Evolutionary conservation across 2,113 vertebrate genomes (phyloP), one percentile per base, ranked within the genome.

Genomic region (Oreochromis tanganicae): DNA sequence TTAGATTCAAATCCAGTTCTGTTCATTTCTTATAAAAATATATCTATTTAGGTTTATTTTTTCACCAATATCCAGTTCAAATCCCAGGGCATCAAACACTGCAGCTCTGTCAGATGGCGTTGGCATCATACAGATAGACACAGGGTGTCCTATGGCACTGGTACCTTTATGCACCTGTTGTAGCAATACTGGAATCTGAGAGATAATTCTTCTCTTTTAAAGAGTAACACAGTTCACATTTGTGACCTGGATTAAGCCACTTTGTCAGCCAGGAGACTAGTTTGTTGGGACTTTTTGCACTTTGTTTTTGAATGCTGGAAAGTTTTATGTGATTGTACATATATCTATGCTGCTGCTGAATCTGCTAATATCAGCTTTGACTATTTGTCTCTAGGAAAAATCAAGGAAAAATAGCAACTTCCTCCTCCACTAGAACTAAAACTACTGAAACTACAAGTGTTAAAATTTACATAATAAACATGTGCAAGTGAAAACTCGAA

Each of bases 221-320:
- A 50, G 71, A 78, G 71, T 48, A 48, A 48, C 24, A 19, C 24
- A 75, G 43, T 50, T 29, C 16, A 11, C 4, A 46, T 48, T 48
- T 48, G 14, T 48, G 21, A 43, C 68, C 41, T 73, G 0, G 41
- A 73, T 27, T 75, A 0, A 75, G n/a, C 2, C 41, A 73, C 9
- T 46, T 48, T 17, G 21, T 73, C 21, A 73, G 9, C 14, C 68
- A 29, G 21, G 41, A 48, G 24, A 63, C 59, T 19, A 63, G 17
- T 66, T 66, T 66, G 32, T 36, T 66, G 61, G 61, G 32, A 66
- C 61, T 38, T 66, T 66, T 75, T 48, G 71, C 41, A 75, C 24
- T 48, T 75, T 71, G 63, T 41, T 48, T 32, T 50, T 48, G 27
- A 19, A 32, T 32, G 46, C 6, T 78, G 27, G 36, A 52, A 68